Evolutionary conservation across 2,113 vertebrate species (phyloP).

Genomic region (Centrocercus urophasianus): DNA sequence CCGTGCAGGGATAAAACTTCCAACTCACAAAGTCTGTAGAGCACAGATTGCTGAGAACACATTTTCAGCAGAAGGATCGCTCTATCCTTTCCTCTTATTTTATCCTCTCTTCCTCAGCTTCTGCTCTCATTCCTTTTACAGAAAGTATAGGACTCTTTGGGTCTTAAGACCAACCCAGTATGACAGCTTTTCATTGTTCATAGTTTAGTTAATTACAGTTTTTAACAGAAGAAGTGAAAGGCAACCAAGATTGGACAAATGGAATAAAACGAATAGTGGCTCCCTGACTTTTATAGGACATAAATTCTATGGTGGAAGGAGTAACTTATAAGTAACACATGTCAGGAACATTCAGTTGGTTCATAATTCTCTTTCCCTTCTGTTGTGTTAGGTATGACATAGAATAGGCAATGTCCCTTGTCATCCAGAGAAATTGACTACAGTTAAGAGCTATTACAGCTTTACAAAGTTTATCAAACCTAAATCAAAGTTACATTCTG

Average conservation of each 20-base stretch:
- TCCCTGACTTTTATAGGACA: background rate
- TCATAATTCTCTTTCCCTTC: background rate
- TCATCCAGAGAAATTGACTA: background rate
- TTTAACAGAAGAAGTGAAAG: background rate
- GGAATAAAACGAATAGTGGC: background rate
- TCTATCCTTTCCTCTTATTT: background rate
- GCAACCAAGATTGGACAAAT: background rate
- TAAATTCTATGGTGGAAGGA: background rate
- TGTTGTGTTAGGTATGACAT: background rate
- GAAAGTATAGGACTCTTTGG: background rate
- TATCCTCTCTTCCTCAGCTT: background rate
- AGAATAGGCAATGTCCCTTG: background rate
- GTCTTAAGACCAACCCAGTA: background rate
- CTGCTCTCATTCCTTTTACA: background rate
- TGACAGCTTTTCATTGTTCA: background rate
- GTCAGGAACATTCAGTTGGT: conserved; percentile 20
- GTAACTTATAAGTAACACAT: background rate
- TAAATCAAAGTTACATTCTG: background rate
- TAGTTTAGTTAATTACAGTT: background rate
- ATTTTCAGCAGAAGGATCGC: background rate
- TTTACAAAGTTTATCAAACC: background rate
- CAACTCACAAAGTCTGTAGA: background rate
- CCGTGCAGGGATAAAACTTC: background rate
- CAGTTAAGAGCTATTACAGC: background rate
- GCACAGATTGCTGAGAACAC: background rate